Conservation (phyloP, 2,888 invertebrate genomes). For the Ethmia dodecea region DNA sequence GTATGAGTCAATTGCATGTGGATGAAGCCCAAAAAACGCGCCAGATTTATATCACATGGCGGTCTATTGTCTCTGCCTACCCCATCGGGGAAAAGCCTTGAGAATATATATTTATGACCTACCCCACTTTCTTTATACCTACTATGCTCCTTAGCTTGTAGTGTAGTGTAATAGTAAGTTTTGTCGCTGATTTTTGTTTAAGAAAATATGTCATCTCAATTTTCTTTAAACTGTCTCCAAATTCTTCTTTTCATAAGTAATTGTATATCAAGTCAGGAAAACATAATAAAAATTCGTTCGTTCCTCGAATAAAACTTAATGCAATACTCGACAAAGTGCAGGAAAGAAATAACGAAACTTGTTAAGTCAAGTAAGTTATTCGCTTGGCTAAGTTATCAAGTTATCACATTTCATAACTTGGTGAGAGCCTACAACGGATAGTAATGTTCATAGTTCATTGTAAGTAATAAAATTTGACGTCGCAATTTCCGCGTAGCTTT, state of each 20-base stretch:
- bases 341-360: constrained; percentile 10
- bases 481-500: too few species aligned
- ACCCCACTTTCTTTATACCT: too few species aligned
- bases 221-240: background rate
- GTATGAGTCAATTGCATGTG: too few species aligned
- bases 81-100: too few species aligned
- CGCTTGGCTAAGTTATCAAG: constrained; percentile 17
- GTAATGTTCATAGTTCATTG: background rate
- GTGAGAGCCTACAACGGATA: constrained; percentile 4
- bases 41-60: too few species aligned
- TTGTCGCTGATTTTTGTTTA: too few species aligned
- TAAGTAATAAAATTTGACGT: background rate
- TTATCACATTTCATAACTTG: constrained; percentile 37
- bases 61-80: too few species aligned
- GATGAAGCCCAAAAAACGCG: too few species aligned
- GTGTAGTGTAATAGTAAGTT: too few species aligned
- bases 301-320: constrained; percentile 13
- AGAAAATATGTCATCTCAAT: background rate
- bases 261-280: background rate
- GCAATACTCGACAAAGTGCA: constrained; percentile 15
- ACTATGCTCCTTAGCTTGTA: too few species aligned
- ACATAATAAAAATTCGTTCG: background rate
- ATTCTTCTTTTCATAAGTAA: background rate
- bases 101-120: too few species aligned
- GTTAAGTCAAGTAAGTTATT: constrained; percentile 10